Base-by-base conservation (phyloP, 2,113 vertebrate species). In the Malaclemys terrapin region DNA sequence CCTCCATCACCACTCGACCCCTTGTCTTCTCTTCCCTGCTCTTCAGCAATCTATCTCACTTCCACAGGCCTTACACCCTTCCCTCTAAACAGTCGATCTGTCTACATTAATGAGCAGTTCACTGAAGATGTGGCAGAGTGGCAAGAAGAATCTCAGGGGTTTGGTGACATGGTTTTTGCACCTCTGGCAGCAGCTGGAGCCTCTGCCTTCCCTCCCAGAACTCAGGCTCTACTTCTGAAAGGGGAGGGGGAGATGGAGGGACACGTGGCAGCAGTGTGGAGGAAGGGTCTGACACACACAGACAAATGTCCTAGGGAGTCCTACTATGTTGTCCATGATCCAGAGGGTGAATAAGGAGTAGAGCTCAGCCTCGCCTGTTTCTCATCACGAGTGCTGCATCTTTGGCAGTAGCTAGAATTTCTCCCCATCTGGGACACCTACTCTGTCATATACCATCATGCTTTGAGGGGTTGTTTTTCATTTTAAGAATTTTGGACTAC, bases 31-130 rank as follows among this genome's bases (percentile, higher is more conserved):
- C 65, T 78, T 89, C 17, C 5, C 8, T 29, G 17, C 5, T 29
- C 75, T 56, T 87, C 31, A 80, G 50, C 52, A 80, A 7, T 2
- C 10, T 2, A 2, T 1, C 88, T 88, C 19, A 27, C 59, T 78
- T 75, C 80, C 42, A 69, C 19, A 8, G 7, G 24, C 49, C 75
- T 38, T 56, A 89, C 35, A 56, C 14, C 49, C 24, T 53, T 49
- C 2, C 59, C 10, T 50, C 88, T 0, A 0, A 1, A 1, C 5
- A 5, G 1, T 56, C n/a, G 4, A 82, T 69, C 72, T 84, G 59
- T 0, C 57, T 59, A 59, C 25, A 59, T 59, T 27, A 59, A 59
- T 12, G 57, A 59, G 57, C 57, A 59, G 57, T 29, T 59, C 57
- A 59, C 25, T 29, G 57, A 59, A 25, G 1, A 29, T 38, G 79